Base-by-base conservation (phyloP, 1,140 invertebrate species). In the Drosophila funebris region DNA sequence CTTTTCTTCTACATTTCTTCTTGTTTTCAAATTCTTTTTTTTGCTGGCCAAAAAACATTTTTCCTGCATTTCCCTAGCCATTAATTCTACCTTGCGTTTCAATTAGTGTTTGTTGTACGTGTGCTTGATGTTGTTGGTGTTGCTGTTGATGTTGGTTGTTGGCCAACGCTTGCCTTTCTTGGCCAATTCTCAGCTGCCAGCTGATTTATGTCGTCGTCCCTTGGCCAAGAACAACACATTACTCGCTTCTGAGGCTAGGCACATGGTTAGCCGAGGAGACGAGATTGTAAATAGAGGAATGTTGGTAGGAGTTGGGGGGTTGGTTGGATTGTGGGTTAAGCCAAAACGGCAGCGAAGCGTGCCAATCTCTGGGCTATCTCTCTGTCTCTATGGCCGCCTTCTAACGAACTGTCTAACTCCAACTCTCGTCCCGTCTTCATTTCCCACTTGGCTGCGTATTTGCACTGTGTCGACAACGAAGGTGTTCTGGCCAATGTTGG, bases 1-100 rank as follows among this genome's bases (percentile, higher is more conserved):
- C 62, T 68, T 84, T 73, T 68, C 29, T 20, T 11, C 14, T 5
- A 11, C 14, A 16, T 14, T 52, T 14, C 29, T 33, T 14, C 11
- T 62, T 52, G 7, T 52, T 52, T 18, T 14, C 8, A 52, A 52
- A 48, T 52, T 52, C 16, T 52, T 52, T 16, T 6, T n/a, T n/a
- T n/a, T n/a, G n/a, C 16, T 9, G 48, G 4, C 22, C 48, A 27
- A 52, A 52, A 29, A 27, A 29, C 44, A 48, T 73, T 54, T 44
- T 39, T 16, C 37, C 41, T 72, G 50, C 78, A 82, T 82, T 82
- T 87, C 83, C 83, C 83, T 60, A 76, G 78, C 82, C 83, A 87
- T 88, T 87, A 82, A 88, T 82, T 88, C 60, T 69, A 78, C 83
- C 78, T 87, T 88, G 78, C 78, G 78, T 88, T 87, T 87, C 82